Evolutionary conservation across 2,797 vertebrate species (phyloP), one percentile per base, ranked within the genome.

Genomic region (Ctenopoma multispine): DNA sequence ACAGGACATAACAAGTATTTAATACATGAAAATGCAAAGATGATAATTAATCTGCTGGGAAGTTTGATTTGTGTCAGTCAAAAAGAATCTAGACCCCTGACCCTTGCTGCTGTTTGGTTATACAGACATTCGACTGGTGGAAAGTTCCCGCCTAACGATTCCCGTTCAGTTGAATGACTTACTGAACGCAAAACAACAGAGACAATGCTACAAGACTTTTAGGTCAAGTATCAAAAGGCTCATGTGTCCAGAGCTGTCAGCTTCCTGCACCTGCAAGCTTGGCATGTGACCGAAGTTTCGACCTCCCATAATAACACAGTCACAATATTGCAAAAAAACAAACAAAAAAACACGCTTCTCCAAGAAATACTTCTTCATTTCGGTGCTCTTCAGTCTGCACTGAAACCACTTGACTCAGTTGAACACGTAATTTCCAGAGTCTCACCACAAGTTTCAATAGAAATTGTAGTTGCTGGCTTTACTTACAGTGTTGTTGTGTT

Each of bases 221-320:
- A 79, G 81, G 74, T 78, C 64, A 51, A 59, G n/a, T n/a, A n/a
- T n/a, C n/a, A n/a, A n/a, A 87, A 75, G 63, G 64, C 57, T 40
- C 21, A 53, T 70, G 80, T 64, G 65, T 80, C 69, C 58, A 65
- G 80, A 79, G 59, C 75, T 67, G 73, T 83, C 74, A 66, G 56
- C 77, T 91, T 89, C 85, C 83, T 92, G 88, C 90, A 93, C 87
- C 90, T 93, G 90, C 84, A 86, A 50, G 57, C 81, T 86, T 70
- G 49, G 80, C 89, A 87, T 81, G 87, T 84, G 86, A 84, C 80
- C 73, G 63, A 65, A 79, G 74, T 80, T 86, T 89, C 82, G 80
- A 58, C 74, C 84, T 88, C 74, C 84, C 70, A 47, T 82, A 83
- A 90, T 89, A 88, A 90, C 73, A 89, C 77, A 79, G 77, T 90